A percentile compares a stretch with the other conserved stretches of the same genome.
These are phyloP conservation scores for Streptopelia turtur DNA, from an alignment of 2,797 vertebrate species.

Conservation along the genomic window DNA sequence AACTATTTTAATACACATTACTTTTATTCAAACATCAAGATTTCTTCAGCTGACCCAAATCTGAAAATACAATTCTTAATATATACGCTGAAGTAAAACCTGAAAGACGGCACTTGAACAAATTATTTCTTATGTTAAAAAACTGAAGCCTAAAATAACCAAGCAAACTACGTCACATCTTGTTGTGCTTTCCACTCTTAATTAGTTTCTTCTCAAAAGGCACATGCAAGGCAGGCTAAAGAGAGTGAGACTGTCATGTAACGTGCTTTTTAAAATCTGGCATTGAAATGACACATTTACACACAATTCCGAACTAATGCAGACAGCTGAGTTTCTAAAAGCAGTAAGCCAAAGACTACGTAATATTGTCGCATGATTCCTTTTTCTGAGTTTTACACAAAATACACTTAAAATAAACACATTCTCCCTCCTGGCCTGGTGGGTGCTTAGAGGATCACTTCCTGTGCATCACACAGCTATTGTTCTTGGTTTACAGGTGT, in stretches of 20 bases:
- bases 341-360: neutral
- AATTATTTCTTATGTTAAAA: neutral
- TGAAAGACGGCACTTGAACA: neutral
- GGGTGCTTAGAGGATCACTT: constrained; percentile 76
- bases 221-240: neutral
- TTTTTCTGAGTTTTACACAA: neutral
- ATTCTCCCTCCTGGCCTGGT: constrained; percentile 45
- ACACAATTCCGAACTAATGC: neutral
- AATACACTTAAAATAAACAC: constrained; percentile 31
- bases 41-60: neutral
- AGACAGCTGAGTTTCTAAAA: neutral
- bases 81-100: neutral
- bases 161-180: neutral
- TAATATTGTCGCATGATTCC: neutral
- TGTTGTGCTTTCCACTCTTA: neutral
- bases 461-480: constrained; percentile 84
- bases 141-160: neutral
- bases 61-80: neutral
- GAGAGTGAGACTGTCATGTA: neutral
- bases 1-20: neutral
- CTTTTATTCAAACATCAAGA: neutral
- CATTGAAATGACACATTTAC: neutral
- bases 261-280: neutral
- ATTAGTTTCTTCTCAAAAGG: neutral
- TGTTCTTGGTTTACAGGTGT: constrained; percentile 87